Evolutionary conservation across 1,140 invertebrate genomes (phyloP).

Genomic region (Brachionus rotundiformis): DNA sequence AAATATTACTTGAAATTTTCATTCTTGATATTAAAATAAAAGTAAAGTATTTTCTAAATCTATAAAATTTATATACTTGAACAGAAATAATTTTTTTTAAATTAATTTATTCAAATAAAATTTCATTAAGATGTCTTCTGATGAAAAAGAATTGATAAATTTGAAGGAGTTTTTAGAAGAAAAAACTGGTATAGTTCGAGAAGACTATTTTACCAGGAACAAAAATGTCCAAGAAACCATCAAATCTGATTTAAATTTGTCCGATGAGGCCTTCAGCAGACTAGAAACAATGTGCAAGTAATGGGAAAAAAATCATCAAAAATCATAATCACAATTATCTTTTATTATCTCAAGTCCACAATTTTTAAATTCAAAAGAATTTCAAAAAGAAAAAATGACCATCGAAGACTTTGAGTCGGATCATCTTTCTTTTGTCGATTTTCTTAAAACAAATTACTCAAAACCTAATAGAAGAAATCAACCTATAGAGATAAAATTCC

Average conservation of each 20-base stretch:
- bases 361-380: conserved; percentile 17
- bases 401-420: conserved; percentile 16
- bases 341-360: background rate
- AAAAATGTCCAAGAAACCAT: conserved; percentile 19
- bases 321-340: background rate
- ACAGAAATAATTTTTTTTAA: background rate
- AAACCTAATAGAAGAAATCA: conserved; percentile 41
- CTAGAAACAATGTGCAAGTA: conserved; percentile 44
- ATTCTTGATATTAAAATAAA: too few species aligned
- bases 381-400: background rate
- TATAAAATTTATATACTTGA: background rate
- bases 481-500: conserved; percentile 34
- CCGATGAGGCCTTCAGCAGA: background rate
- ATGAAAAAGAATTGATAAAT: conserved; percentile 43
- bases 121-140: background rate
- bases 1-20: conserved; percentile 47
- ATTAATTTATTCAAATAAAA: conserved; percentile 1
- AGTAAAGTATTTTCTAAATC: background rate
- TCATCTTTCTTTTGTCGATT: conserved; percentile 20
- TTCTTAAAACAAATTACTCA: background rate
- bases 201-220: conserved; percentile 32
- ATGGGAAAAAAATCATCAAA: background rate
- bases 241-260: conserved; percentile 30
- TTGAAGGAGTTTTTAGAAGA: conserved; percentile 44
- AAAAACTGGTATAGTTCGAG: background rate